These are phyloP conservation scores for Choloepus didactylus DNA, from an alignment of 2,797 vertebrate genomes.

Conservation along the genomic window DNA sequence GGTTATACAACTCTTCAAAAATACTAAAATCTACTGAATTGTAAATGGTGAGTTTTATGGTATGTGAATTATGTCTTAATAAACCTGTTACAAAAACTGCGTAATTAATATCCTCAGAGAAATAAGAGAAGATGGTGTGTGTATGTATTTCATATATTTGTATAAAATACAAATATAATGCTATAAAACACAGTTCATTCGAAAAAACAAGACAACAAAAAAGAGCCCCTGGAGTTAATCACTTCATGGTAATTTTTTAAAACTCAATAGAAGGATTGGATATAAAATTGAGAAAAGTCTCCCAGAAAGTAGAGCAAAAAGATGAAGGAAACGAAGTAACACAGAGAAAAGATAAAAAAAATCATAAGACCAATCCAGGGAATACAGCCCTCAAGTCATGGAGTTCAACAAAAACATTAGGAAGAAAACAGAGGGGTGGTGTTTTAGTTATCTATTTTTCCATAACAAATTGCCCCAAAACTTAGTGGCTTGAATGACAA, in stretches of 20 bases:
- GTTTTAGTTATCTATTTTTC: neutral
- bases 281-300: constrained; percentile 20
- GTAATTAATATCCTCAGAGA: constrained; percentile 13
- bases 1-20: neutral
- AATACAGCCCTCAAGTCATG: neutral
- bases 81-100: constrained; percentile 28
- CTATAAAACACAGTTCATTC: neutral
- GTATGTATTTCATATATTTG: neutral
- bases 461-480: neutral
- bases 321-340: neutral
- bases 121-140: constrained; percentile 15
- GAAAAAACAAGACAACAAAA: neutral
- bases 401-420: neutral
- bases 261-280: constrained; percentile 19
- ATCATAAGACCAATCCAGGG: constrained; percentile 34
- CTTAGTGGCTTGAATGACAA: neutral
- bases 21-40: neutral
- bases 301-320: constrained; percentile 16
- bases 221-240: neutral
- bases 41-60: constrained; percentile 19
- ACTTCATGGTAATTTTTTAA: neutral
- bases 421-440: constrained; percentile 5
- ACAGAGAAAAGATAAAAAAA: neutral
- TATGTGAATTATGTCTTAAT: neutral
- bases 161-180: neutral